Evolutionary conservation across 2,888 invertebrate genomes (phyloP), one percentile per base, ranked within the genome.

Genomic region (Lochmaea capreae): DNA sequence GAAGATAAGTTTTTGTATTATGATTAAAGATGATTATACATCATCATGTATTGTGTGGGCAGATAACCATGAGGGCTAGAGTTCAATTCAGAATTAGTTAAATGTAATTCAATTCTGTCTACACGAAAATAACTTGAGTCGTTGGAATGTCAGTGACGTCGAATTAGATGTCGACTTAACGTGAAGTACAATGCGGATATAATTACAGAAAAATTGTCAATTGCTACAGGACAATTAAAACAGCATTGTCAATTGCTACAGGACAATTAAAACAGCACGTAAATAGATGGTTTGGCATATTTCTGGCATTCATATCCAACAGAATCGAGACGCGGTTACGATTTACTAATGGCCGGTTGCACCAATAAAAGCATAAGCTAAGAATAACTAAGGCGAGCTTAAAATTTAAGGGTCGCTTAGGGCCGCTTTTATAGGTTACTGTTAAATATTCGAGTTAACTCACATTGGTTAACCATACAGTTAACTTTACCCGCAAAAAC

Each of bases 81-180:
- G 70, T 57, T 70, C 70, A 70, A 70, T 18, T 54, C 49, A 26
- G 54, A 65, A 70, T 70, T 70, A 54, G 70, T 70, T 70, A 65
- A 70, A 70, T 18, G 57, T 70, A 65, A 70, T 70, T 65, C 57
- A 70, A 69, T 63, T 57, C 62, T n/a, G 57, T 67, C 33, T 18
- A 42, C 61, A 69, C 33, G 42, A 49, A 62, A 69, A 63, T 54
- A 46, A 10, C 67, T 49, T 22, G 12, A 16, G 14, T 18, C 12
- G 11, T 54, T 57, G 12, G 33, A 42, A 67, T 68, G n/a, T 43
- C 61, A 39, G 62, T 61, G 61, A 68, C 52, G 33, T 33, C 6
- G 12, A 22, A 12, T 8, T 57, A n/a, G 22, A 57, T 18, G 57
- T 57, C 16, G 11, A 57, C 5, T 57, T 16, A 16, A n/a, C 10